Evolutionary conservation across 2,888 invertebrate species (phyloP).

Genomic region (Xanthostigma xanthostigma): DNA sequence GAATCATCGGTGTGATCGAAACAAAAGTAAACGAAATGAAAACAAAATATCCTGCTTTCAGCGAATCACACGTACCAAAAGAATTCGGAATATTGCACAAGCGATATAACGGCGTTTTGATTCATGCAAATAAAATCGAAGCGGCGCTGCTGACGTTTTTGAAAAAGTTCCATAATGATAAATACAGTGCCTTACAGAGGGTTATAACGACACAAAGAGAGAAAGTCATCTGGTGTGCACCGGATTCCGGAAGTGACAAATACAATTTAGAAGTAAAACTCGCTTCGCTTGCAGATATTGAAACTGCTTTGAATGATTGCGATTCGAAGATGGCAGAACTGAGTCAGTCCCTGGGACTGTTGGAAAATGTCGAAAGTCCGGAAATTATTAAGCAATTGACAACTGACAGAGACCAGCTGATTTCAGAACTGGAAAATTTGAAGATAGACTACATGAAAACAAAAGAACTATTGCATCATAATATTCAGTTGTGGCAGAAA

Average conservation of each 20-base stretch:
- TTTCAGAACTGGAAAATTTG: conserved; percentile 54
- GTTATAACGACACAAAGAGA: conserved; percentile 70
- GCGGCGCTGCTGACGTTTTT: conserved; percentile 63
- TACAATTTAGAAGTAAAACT: conserved; percentile 87
- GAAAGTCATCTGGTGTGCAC: conserved; percentile 82
- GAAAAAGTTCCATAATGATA: conserved; percentile 77
- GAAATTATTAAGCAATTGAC: conserved; percentile 51
- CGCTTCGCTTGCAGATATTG: conserved; percentile 61
- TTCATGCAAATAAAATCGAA: conserved; percentile 71
- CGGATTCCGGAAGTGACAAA: conserved; percentile 76
- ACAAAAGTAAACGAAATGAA: conserved; percentile 56
- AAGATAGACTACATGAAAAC: conserved; percentile 52
- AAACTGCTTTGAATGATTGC: conserved; percentile 57
- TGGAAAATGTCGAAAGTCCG: conserved; percentile 58
- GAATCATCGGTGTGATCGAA: conserved; percentile 51
- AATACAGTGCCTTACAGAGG: conserved; percentile 64
- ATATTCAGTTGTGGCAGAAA: conserved; percentile 62
- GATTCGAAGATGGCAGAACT: conserved; percentile 49
- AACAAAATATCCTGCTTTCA: conserved; percentile 59
- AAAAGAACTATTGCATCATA: conserved; percentile 48
- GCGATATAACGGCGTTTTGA: conserved; percentile 60
- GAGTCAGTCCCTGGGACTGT: conserved; percentile 51
- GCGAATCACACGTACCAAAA: conserved; percentile 61
- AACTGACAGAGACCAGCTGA: conserved; percentile 51
- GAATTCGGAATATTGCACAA: conserved; percentile 73